These are phyloP conservation scores for Nerophis lumbriciformis DNA, from an alignment of 2,113 vertebrate genomes.

Conservation along the genomic window DNA sequence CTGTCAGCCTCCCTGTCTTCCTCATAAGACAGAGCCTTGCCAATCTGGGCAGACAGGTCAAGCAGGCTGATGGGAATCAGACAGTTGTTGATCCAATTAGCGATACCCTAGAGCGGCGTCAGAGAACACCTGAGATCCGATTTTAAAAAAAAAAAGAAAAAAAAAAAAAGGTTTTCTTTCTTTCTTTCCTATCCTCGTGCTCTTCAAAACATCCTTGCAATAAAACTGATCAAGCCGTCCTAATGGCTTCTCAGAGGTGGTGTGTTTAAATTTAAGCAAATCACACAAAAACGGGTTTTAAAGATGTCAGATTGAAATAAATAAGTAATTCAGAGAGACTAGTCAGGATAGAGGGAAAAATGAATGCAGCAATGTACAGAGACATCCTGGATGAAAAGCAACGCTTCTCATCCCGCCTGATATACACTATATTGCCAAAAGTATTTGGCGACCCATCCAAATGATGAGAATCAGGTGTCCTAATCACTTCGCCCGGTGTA, in stretches of 20 bases:
- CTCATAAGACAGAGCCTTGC: slow-evolving; percentile 48
- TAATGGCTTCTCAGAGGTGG: slow-evolving; percentile 19
- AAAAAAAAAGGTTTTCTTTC: slow-evolving; percentile 32
- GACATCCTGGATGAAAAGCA: too few relatives aligned
- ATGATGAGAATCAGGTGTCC: too few relatives aligned
- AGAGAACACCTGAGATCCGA: slow-evolving; percentile 46
- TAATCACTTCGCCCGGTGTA: too few relatives aligned
- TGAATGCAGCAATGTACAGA: too few relatives aligned
- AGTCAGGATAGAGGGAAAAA: too few relatives aligned
- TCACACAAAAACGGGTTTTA: too few relatives aligned
- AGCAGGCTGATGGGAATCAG: slow-evolving; percentile 62
- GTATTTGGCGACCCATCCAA: too few relatives aligned
- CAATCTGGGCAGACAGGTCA: slow-evolving; percentile 52
- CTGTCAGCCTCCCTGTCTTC: slow-evolving; percentile 11
- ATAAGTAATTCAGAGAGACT: too few relatives aligned
- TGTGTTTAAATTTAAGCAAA: slow-evolving; percentile 36
- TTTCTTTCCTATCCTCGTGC: slow-evolving; percentile 13
- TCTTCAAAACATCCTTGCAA: slow-evolving; percentile 32
- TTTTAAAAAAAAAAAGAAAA: neutral
- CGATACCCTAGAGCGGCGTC: slow-evolving; percentile 45
- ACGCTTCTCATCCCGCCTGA: too few relatives aligned
- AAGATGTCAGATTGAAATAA: too few relatives aligned
- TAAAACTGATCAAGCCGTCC: slow-evolving; percentile 8
- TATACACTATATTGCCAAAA: too few relatives aligned
- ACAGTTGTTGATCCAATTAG: slow-evolving; percentile 70